These are phyloP conservation scores for Dysidea cf. avara DNA, from an alignment of 37 sponge, comb jelly and placozoan genomes.

Conservation along the genomic window DNA sequence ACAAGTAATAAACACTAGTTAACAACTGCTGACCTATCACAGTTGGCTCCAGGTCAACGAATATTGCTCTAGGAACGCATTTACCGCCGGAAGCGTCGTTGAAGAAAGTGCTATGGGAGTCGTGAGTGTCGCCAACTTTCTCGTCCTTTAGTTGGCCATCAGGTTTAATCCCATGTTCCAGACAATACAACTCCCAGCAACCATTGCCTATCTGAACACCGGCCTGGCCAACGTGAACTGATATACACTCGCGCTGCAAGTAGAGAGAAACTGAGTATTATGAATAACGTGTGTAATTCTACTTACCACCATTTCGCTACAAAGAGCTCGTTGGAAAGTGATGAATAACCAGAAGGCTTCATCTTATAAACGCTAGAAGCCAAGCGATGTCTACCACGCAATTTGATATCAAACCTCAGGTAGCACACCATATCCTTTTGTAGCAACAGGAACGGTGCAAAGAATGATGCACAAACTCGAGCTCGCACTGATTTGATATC, in stretches of 20 bases:
- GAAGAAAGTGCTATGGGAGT: slow-evolving; percentile 97
- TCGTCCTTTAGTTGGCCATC: slow-evolving; percentile 81
- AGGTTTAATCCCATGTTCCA: slow-evolving; percentile 83
- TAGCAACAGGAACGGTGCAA: no score
- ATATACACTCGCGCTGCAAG: no score
- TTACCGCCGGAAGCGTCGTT: slow-evolving; percentile 90
- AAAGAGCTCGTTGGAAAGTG: slow-evolving; percentile 17
- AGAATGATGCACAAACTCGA: no score
- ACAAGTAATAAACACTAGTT: slow-evolving; percentile 63
- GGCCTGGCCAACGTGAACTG: slow-evolving; percentile 94
- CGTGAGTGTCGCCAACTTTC: slow-evolving; percentile 75
- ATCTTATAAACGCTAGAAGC: no score
- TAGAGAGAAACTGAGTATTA: no score
- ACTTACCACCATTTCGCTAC: slow-evolving; percentile 85
- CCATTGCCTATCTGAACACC: slow-evolving; percentile 87
- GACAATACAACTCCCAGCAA: slow-evolving; percentile 90
- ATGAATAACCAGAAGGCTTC: not conserved
- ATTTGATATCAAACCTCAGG: no score
- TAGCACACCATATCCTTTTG: no score
- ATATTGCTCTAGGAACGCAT: slow-evolving; percentile 89
- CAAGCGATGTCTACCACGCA: no score
- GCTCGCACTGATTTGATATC: no score
- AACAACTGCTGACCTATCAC: slow-evolving; percentile 74
- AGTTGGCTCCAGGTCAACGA: slow-evolving; percentile 88
- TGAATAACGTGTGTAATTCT: no score